A percentile compares a stretch with the other conserved stretches of the same genome.
Evolutionary conservation across 2,797 vertebrate genomes (phyloP).

Genomic region (Chiroxiphia lanceolata): DNA sequence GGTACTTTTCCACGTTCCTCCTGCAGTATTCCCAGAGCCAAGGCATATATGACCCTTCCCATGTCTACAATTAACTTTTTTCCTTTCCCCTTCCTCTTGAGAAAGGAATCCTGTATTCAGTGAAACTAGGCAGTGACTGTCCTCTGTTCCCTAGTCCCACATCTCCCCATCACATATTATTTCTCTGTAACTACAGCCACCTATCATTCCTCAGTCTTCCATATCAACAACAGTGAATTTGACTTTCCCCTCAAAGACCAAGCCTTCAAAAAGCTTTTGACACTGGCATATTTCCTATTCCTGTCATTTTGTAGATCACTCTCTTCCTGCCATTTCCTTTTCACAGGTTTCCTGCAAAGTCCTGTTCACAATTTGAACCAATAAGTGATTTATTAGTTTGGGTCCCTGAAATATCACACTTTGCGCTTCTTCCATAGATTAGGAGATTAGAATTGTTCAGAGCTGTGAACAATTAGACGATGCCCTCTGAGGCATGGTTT

Average conservation of each 20-base stretch:
- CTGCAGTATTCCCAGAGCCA: not conserved
- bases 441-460: not conserved
- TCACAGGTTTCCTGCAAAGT: not conserved
- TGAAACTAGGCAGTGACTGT: not conserved
- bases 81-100: not conserved
- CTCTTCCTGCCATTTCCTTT: not conserved
- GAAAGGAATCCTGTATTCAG: not conserved
- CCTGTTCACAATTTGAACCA: not conserved
- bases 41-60: not conserved
- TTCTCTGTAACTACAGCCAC: not conserved
- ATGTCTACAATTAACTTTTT: not conserved
- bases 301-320: not conserved
- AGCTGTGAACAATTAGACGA: not conserved
- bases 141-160: not conserved
- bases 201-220: not conserved
- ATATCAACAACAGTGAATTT: not conserved
- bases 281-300: not conserved
- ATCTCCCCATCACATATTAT: not conserved
- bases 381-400: not conserved
- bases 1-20: not conserved
- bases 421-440: not conserved
- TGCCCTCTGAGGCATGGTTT: not conserved
- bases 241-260: not conserved
- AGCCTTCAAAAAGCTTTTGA: not conserved
- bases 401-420: not conserved